phyloP scores from a whole-genome alignment of 2,888 invertebrate genomes.

The Tinea pellionella region DNA sequence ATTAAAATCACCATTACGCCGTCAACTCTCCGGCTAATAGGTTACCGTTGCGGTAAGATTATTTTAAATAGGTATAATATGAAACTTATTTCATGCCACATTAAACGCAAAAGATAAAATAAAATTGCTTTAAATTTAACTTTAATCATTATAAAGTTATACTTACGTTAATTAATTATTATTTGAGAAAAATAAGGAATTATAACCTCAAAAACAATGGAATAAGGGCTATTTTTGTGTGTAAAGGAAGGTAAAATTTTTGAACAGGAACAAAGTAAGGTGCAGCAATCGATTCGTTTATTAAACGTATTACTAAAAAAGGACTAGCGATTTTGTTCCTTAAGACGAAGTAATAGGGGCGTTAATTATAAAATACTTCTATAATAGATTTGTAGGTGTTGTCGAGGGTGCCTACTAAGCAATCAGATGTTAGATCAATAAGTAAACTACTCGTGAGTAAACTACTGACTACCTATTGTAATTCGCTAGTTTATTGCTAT shows the following conservation, averaged over 20 bases:
- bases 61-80: too few species aligned
- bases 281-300: background rate
- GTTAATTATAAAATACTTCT: background rate
- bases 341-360: background rate
- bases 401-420: conserved; percentile 10
- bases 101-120: too few species aligned
- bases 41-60: too few species aligned
- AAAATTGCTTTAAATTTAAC: too few species aligned
- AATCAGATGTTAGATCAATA: conserved; percentile 13
- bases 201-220: background rate
- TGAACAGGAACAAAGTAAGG: background rate
- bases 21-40: too few species aligned
- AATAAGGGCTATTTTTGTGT: background rate
- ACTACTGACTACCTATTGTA: background rate
- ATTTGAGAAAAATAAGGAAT: too few species aligned
- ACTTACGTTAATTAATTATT: too few species aligned
- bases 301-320: background rate
- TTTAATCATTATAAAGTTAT: too few species aligned
- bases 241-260: background rate
- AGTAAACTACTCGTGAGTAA: background rate
- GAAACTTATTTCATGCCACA: too few species aligned
- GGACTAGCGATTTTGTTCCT: background rate
- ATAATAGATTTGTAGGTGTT: conserved; percentile 7
- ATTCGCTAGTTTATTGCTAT: too few species aligned
- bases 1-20: too few species aligned